Percentiles rank a stretch among this genome's conserved stretches.
Conservation (phyloP, 2,797 vertebrate species). For the Crypturellus tataupa region DNA sequence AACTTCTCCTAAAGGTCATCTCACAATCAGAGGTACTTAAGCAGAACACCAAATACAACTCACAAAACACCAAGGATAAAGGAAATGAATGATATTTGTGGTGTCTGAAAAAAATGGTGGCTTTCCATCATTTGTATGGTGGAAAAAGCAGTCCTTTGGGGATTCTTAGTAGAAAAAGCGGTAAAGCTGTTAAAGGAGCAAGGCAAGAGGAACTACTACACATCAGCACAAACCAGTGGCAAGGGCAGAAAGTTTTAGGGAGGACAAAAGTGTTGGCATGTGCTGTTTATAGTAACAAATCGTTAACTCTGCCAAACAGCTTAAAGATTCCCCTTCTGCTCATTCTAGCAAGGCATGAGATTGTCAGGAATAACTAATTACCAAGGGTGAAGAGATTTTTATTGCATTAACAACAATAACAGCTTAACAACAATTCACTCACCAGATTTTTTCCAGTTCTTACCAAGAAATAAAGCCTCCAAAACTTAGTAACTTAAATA, state of each 20-base stretch:
- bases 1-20: background rate
- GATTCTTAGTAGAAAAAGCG: background rate
- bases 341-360: background rate
- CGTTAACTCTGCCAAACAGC: background rate
- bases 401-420: too few relatives aligned
- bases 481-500: background rate
- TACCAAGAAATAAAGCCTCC: background rate
- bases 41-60: background rate
- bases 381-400: fast-evolving
- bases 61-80: background rate
- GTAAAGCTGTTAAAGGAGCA: background rate
- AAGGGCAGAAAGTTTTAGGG: background rate
- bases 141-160: background rate
- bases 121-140: background rate
- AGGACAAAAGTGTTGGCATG: background rate
- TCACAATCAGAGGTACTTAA: fast-evolving
- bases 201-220: background rate
- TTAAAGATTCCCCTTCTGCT: background rate
- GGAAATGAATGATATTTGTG: too few relatives aligned
- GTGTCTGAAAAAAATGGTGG: background rate
- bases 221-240: background rate
- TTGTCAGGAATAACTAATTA: background rate
- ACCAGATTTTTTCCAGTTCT: background rate
- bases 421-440: background rate
- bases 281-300: background rate